A percentile compares a stretch with the other conserved stretches of the same genome.
Evolutionary conservation across 2,797 vertebrate genomes (phyloP).

Genomic region (Lates japonicus): DNA sequence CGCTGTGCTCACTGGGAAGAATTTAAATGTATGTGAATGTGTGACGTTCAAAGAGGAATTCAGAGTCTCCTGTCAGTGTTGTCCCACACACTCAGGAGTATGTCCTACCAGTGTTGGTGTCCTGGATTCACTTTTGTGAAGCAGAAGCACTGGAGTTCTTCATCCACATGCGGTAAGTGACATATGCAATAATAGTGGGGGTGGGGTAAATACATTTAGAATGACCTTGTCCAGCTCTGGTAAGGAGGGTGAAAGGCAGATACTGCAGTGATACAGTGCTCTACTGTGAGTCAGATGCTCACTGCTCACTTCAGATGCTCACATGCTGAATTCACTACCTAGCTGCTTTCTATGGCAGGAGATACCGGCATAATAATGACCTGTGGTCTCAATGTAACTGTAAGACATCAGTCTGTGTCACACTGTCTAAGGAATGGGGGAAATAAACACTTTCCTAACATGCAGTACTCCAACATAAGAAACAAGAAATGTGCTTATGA

Average conservation of each 20-base stretch:
- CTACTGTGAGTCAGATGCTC: not conserved
- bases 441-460: not conserved
- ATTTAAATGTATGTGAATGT: constrained; percentile 17
- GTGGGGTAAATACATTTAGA: constrained; percentile 19
- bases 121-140: constrained; percentile 46
- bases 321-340: not conserved
- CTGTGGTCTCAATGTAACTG: constrained; percentile 2
- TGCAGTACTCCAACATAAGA: not conserved
- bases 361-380: not conserved
- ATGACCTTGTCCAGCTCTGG: constrained; percentile 63
- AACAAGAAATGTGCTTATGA: not conserved
- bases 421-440: not conserved
- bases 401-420: not conserved
- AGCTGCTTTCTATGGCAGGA: constrained; percentile 1
- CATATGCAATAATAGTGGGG: constrained; percentile 32
- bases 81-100: constrained; percentile 27
- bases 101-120: constrained; percentile 23
- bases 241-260: constrained; percentile 33
- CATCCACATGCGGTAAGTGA: constrained; percentile 16
- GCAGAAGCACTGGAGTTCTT: constrained; percentile 11
- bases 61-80: constrained; percentile 30
- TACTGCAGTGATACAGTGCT: constrained; percentile 26
- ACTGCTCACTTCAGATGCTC: not conserved
- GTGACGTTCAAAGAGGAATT: constrained; percentile 35
- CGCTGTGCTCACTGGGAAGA: constrained; percentile 27